Conservation (phyloP, 1,140 invertebrate species). For the Drosophila arawakana region DNA sequence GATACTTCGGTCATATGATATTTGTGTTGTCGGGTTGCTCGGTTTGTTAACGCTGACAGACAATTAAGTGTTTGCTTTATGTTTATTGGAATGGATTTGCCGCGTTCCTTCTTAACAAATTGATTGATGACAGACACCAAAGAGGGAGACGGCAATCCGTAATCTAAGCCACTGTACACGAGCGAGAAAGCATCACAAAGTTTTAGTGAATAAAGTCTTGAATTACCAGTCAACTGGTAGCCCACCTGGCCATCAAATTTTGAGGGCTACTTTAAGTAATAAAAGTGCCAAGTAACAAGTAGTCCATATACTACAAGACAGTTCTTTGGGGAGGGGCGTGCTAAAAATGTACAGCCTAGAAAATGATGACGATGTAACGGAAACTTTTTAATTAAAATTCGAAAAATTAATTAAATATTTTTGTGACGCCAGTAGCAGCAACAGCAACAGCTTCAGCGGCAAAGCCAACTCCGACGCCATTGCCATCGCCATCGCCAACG, state of each 20-base stretch:
- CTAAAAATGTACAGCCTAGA: slow-evolving; percentile 42
- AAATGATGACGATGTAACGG: slow-evolving; percentile 67
- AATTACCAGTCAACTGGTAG: slow-evolving; percentile 53
- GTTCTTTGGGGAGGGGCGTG: not conserved
- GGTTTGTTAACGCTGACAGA: slow-evolving; percentile 82
- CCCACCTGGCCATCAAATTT: slow-evolving; percentile 61
- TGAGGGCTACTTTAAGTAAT: slow-evolving; percentile 64
- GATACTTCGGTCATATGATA: slow-evolving; percentile 70
- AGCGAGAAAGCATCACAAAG: not conserved
- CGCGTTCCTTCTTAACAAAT: slow-evolving; percentile 67
- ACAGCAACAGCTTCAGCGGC: not conserved
- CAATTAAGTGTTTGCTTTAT: slow-evolving; percentile 83
- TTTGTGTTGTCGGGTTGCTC: slow-evolving; percentile 74
- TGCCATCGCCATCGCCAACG: not conserved
- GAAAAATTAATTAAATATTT: slow-evolving; percentile 83
- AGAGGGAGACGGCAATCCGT: slow-evolving; percentile 1
- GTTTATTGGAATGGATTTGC: slow-evolving; percentile 81
- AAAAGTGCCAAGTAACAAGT: slow-evolving; percentile 60
- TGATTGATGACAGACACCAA: slow-evolving; percentile 71
- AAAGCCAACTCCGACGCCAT: not conserved
- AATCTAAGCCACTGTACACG: not conserved
- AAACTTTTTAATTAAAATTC: slow-evolving; percentile 83
- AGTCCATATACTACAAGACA: slow-evolving; percentile 16
- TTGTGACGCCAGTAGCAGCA: slow-evolving; percentile 64
- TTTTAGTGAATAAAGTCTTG: slow-evolving; percentile 47